A percentile compares a stretch with the other conserved stretches of the same genome.
These are phyloP conservation scores for Eupithecia tripunctaria DNA, from an alignment of 2,888 invertebrate species.

Conservation along the genomic window DNA sequence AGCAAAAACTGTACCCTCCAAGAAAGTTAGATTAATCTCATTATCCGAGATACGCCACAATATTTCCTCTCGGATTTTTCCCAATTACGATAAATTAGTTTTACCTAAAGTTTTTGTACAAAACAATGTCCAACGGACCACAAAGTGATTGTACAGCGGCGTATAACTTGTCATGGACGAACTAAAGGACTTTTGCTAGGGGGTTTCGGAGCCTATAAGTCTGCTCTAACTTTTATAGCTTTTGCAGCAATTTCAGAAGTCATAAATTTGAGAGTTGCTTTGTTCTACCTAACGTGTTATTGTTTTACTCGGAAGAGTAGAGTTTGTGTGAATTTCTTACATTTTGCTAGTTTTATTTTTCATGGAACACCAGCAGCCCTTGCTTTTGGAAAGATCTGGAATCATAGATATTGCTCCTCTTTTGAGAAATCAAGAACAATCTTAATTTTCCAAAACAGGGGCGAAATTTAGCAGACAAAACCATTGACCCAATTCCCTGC, in stretches of 20 bases:
- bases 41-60: constrained; percentile 29
- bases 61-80: constrained; percentile 42
- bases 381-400: not conserved
- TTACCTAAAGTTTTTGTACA: constrained; percentile 45
- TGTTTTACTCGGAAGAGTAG: not conserved
- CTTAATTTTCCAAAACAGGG: not conserved
- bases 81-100: constrained; percentile 47
- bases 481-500: constrained; percentile 12
- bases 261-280: constrained; percentile 10
- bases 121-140: constrained; percentile 47
- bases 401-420: not conserved
- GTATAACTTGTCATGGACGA: constrained; percentile 37
- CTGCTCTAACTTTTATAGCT: constrained; percentile 4
- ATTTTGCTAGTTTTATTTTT: not conserved
- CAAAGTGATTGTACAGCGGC: constrained; percentile 44
- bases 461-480: not conserved
- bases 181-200: constrained; percentile 32
- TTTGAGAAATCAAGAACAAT: not conserved
- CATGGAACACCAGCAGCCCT: not conserved
- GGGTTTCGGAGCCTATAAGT: constrained; percentile 6
- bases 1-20: constrained; percentile 24
- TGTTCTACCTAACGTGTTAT: constrained; percentile 1
- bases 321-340: not conserved
- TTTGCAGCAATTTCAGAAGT: constrained; percentile 11
- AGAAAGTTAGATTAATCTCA: constrained; percentile 37